Base-by-base conservation (phyloP, 2,113 vertebrate species). In the Channa argus region DNA sequence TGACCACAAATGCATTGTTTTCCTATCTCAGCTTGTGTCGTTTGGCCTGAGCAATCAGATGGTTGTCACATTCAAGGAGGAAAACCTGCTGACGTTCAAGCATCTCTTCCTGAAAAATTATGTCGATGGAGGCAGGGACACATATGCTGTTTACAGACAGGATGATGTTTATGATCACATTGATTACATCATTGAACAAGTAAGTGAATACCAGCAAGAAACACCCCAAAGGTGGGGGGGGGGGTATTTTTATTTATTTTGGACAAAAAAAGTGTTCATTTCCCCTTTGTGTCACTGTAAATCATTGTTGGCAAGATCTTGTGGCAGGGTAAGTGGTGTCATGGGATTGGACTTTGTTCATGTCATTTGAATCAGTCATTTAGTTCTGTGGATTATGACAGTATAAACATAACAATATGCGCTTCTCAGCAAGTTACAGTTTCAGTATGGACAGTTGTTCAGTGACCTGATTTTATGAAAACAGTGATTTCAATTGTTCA, bases 11-110 rank as follows among this genome's bases (percentile, higher is more conserved):
- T 44, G 1, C 3, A 6, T 8, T 38, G 24, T 53, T 15, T 5
- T 54, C 46, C n/a, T 7, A 66, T 91, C 90, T 50, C 91, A 98
- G 97, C 84, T 98, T 73, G 95, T 98, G 47, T 89, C 94, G 47
- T 98, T 98, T 88, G 97, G 97, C 11, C 82, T 98, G 72, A 98
- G 96, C 86, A 98, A 98, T 90, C 96, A 98, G 85, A 96, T 98
- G 97, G 96, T 98, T 24, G 97, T 98, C 59, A 94, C 93, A 24
- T 98, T 98, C 88, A 97, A 96, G 84, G 96, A 97, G 75, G 97
- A 98, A 84, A 98, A 96, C 82, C 95, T 96, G 4, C 62, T 95
- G 76, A 94, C 96, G 3, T 98, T 98, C 91, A 97, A 95, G 67
- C 96, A 98, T 67, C 94, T 98, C 68, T 98, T 98, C 80, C 82